Percentiles rank a stretch among this genome's conserved stretches.
These are phyloP conservation scores for Eurytoma californica DNA, from an alignment of 2,888 invertebrate species.

Conservation along the genomic window DNA sequence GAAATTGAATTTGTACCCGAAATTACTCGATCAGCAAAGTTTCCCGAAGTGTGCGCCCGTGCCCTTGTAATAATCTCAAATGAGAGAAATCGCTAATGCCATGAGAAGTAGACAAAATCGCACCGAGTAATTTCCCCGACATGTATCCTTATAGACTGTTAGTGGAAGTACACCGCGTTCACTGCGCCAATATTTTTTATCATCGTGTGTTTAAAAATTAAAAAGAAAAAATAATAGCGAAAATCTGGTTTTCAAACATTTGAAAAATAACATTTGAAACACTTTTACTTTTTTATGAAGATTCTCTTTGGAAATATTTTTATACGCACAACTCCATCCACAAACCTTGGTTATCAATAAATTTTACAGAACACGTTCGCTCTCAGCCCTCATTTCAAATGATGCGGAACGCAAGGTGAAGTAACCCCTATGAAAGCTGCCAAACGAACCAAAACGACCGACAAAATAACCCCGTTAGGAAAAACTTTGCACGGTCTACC, in stretches of 20 bases:
- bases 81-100: slow-evolving; percentile 53
- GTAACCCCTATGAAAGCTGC: neutral
- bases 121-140: slow-evolving; percentile 2
- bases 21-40: slow-evolving; percentile 55
- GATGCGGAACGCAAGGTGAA: slow-evolving; percentile 3
- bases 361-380: slow-evolving; percentile 9
- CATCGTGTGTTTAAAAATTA: too few relatives aligned
- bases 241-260: neutral
- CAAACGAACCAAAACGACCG: slow-evolving; percentile 19
- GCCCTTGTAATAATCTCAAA: slow-evolving; percentile 51
- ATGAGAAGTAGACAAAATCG: slow-evolving; percentile 1
- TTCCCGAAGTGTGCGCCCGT: slow-evolving; percentile 42
- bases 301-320: neutral
- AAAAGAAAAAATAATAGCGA: neutral
- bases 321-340: neutral
- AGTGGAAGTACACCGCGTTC: too few relatives aligned
- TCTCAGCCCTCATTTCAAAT: slow-evolving; percentile 5
- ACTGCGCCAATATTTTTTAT: too few relatives aligned
- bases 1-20: slow-evolving; percentile 54
- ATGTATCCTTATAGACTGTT: neutral
- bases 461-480: neutral
- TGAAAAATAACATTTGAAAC: too few relatives aligned
- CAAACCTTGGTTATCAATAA: slow-evolving; percentile 9
- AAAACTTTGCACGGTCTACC: too few relatives aligned
- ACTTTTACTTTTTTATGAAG: too few relatives aligned